Percentiles rank a stretch among this genome's conserved stretches.
phyloP scores from a whole-genome alignment of 1,140 invertebrate genomes.

The Nixonia krombeini region DNA sequence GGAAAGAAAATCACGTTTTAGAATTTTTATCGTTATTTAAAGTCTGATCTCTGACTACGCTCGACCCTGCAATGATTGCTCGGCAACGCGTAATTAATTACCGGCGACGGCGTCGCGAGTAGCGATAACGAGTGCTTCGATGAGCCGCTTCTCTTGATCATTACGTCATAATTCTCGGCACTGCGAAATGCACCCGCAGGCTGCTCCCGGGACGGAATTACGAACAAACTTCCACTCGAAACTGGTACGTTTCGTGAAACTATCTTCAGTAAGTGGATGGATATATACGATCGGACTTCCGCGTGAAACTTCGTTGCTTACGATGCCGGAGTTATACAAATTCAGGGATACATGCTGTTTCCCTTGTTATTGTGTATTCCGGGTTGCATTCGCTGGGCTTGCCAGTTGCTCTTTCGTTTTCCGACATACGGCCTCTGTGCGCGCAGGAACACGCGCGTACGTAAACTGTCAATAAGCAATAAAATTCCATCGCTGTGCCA shows the following conservation, averaged over 20 bases:
- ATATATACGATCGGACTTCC: not conserved
- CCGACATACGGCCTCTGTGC: too few relatives aligned
- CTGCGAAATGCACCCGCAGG: slow-evolving; percentile 11
- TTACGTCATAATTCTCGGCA: slow-evolving; percentile 4
- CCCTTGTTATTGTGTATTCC: not conserved
- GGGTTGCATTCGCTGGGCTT: too few relatives aligned
- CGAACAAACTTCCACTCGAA: slow-evolving; percentile 10
- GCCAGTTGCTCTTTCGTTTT: too few relatives aligned
- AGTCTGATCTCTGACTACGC: too few relatives aligned
- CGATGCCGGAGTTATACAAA: not conserved
- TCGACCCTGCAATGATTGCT: too few relatives aligned
- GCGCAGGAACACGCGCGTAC: too few relatives aligned
- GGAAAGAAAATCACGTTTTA: too few relatives aligned
- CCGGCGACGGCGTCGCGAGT: not conserved
- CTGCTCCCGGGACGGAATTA: slow-evolving; percentile 13
- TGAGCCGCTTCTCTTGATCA: not conserved
- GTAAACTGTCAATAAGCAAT: too few relatives aligned
- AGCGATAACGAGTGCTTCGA: not conserved
- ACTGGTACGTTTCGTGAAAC: slow-evolving; percentile 1
- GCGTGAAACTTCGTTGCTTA: not conserved
- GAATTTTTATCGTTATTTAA: too few relatives aligned
- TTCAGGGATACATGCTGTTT: not conserved
- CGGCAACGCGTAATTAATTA: too few relatives aligned
- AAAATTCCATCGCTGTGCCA: too few relatives aligned
- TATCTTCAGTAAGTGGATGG: slow-evolving; percentile 2